Conservation (phyloP, 2,797 vertebrate species). For the Pelodytes ibericus region DNA sequence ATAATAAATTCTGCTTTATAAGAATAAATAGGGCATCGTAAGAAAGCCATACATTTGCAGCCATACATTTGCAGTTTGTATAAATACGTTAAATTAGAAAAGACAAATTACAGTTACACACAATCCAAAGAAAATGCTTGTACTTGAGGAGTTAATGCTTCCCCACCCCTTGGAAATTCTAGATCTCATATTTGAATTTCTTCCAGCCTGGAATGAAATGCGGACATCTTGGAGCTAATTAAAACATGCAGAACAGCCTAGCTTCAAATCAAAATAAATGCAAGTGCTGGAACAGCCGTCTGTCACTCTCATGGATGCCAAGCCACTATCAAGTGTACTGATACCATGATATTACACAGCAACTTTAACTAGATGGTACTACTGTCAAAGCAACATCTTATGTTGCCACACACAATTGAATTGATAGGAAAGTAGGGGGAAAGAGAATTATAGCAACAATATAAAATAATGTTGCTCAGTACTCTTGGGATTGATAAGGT, state of each 20-base stretch:
- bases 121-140: too few relatives aligned
- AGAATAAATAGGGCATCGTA: too few relatives aligned
- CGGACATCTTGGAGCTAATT: background rate
- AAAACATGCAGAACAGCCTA: slow-evolving; percentile 1
- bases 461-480: too few relatives aligned
- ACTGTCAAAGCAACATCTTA: background rate
- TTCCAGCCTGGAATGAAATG: slow-evolving; percentile 5
- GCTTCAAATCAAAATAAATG: background rate
- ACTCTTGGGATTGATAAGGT: too few relatives aligned
- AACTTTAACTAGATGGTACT: background rate
- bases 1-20: too few relatives aligned
- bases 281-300: slow-evolving; percentile 20
- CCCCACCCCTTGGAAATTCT: background rate
- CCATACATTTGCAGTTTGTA: too few relatives aligned
- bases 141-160: too few relatives aligned
- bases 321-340: background rate
- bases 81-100: too few relatives aligned
- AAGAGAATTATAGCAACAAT: background rate
- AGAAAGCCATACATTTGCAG: too few relatives aligned
- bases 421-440: background rate
- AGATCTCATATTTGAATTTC: background rate
- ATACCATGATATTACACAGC: background rate
- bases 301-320: background rate
- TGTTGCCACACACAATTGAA: background rate
- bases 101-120: too few relatives aligned